Conservation (phyloP, 2,113 vertebrate genomes). For the Epinephelus moara region DNA sequence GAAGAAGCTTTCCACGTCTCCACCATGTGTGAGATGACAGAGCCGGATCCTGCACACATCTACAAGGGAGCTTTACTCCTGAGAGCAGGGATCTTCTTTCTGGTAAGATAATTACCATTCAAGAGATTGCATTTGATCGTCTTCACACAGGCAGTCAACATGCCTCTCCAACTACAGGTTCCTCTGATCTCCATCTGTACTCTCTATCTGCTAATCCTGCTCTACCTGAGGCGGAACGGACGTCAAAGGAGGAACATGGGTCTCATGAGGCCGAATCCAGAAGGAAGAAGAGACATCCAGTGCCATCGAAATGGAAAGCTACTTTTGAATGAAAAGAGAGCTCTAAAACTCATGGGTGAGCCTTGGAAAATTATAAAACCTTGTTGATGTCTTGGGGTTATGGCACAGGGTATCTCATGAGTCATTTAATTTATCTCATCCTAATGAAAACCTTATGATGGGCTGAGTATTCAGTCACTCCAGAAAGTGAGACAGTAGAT, state of each 20-base stretch:
- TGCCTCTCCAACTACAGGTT: conserved; percentile 51
- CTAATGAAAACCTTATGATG: not conserved
- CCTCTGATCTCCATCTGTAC: conserved; percentile 80
- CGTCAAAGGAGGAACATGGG: conserved; percentile 81
- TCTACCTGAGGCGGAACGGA: conserved; percentile 77
- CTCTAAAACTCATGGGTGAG: conserved; percentile 85
- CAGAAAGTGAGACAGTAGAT: not conserved
- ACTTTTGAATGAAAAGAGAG: conserved; percentile 82
- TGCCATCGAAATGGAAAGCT: conserved; percentile 75
- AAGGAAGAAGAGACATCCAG: conserved; percentile 58
- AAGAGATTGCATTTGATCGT: not conserved
- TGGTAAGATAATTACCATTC: conserved; percentile 52
- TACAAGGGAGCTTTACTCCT: conserved; percentile 83
- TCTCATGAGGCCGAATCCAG: conserved; percentile 62
- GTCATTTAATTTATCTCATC: not conserved
- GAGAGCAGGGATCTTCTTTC: conserved; percentile 81
- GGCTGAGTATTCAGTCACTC: not conserved
- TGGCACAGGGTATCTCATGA: not conserved
- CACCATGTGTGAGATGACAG: conserved; percentile 86
- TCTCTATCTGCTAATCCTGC: conserved; percentile 84
- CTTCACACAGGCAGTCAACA: not conserved
- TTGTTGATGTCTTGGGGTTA: not conserved
- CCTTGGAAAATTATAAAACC: not conserved
- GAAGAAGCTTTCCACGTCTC: conserved; percentile 81
- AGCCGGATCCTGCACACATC: conserved; percentile 80